Base-by-base conservation (phyloP, 2,888 invertebrate genomes). In the Nebria brevicollis region DNA sequence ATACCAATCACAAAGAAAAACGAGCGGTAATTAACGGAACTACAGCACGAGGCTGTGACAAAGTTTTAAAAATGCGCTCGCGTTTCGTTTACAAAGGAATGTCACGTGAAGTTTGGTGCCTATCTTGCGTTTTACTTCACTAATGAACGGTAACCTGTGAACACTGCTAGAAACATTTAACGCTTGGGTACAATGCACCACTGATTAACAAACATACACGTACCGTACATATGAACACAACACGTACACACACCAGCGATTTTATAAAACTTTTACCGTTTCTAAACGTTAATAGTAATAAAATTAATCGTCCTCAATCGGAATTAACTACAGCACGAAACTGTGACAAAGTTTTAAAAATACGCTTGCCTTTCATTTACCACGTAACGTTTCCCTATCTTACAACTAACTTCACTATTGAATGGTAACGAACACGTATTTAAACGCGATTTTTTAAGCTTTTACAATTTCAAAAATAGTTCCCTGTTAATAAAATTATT, bases 1-100 rank as follows among this genome's bases (percentile, higher is more conserved):
- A 72, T 34, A 72, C 78, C 68, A 66, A 78, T 74, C 78, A 78
- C 78, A 78, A 78, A 74, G 78, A 77, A 72, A 78, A 54, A 54
- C 68, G 65, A 20, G 66, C 74, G 73, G 73, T 78, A 78, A 78
- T 78, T 78, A 78, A 78, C 8, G 68, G 78, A 78, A 74, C 78
- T 66, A 78, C 74, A 74, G 73, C 66, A 5, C 66, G 41, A 15
- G 74, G 66, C 74, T 78, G 73, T 20, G 72, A 13, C 54, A 54
- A 54, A 54, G 54, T 54, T 54, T 54, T 6, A 54, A 77, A 77
- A 77, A 68, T 68, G 20, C 68, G 20, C 26, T 68, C 68, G 26
- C 15, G 68, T 68, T n/a, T 20, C 13, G 2, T 11, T 7, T 10
- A 68, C 20, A 68, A 26, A 68, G 26, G 8, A 68, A 68, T 20